Base-by-base conservation (phyloP, 2,888 invertebrate genomes). In the Abrostola tripartita region DNA sequence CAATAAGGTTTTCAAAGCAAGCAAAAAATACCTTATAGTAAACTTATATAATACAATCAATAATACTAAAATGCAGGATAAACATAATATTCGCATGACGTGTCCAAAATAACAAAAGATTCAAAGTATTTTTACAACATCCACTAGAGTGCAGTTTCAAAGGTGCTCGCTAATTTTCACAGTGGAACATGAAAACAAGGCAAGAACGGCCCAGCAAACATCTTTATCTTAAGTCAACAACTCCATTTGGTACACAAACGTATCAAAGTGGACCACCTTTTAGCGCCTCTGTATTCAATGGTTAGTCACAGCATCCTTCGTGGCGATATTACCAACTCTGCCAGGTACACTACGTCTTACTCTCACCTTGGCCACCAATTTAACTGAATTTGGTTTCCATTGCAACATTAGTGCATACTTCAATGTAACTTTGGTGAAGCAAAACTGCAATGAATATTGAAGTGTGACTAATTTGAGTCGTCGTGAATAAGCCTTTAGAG, bases 221-320 rank as follows among this genome's bases (percentile, higher is more conserved):
- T 88, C 80, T 88, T 90, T 88, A 90, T 88, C 85, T 53, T 69
- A 61, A 85, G 82, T 88, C 84, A 90, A 89, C 83, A 75, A 42
- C 44, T 75, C 49, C 55, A 88, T 76, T 52, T 60, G 64, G 61
- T 68, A 76, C 74, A 78, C 72, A 81, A 85, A 86, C 78, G 78
- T 84, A 85, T 84, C 84, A 83, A 85, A 82, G 74, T 76, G 82
- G 86, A 87, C 88, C 88, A 88, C 90, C 89, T 92, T 91, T 92
- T 92, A 92, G 90, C 92, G 91, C 92, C 92, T 92, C 92, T 71
- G 91, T 88, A 88, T 91, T 90, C 14, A 47, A 47, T 24, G 44
- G 24, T 47, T 87, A 82, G 79, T 83, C 79, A 85, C 71, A 57
- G 78, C 85, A 85, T 83, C 86, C 87, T 85, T 88, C 87, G 86